phyloP scores from a whole-genome alignment of 2,888 invertebrate species.

The Leuctra nigra region DNA sequence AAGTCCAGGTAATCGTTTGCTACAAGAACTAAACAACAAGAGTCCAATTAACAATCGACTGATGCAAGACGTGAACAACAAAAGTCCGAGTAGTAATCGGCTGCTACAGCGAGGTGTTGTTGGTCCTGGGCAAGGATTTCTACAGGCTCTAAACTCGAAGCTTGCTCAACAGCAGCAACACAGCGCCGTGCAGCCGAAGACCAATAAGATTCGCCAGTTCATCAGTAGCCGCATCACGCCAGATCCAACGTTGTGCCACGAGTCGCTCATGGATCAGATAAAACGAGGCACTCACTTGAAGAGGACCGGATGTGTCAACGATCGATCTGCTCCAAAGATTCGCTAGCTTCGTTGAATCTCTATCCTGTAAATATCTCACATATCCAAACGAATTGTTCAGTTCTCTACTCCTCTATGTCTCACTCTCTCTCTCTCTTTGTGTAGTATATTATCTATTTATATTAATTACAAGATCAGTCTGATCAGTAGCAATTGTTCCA shows the following conservation, averaged over 20 bases:
- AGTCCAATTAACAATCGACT: constrained; percentile 36
- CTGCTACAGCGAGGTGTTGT: not conserved
- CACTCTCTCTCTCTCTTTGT: too few species aligned
- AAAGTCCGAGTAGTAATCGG: constrained; percentile 14
- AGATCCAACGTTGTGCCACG: constrained; percentile 72
- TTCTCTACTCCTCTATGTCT: too few species aligned
- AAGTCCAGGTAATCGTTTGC: constrained; percentile 12
- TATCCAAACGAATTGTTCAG: too few species aligned
- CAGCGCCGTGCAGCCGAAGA: constrained; percentile 46
- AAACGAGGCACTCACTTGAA: constrained; percentile 77
- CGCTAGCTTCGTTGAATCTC: too few species aligned
- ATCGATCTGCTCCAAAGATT: constrained; percentile 83
- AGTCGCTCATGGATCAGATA: constrained; percentile 92
- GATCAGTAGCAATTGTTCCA: too few species aligned
- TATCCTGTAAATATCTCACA: too few species aligned
- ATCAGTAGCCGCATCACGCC: constrained; percentile 51
- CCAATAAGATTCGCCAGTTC: constrained; percentile 61
- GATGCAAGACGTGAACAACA: constrained; percentile 38
- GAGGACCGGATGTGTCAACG: constrained; percentile 70
- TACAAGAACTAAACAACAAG: constrained; percentile 33
- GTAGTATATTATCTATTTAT: too few species aligned
- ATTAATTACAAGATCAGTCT: too few species aligned
- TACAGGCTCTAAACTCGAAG: constrained; percentile 76
- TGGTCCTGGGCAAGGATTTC: constrained; percentile 49
- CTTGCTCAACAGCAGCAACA: constrained; percentile 48